phyloP scores from a whole-genome alignment of 2,797 vertebrate species.

The Manis javanica region DNA sequence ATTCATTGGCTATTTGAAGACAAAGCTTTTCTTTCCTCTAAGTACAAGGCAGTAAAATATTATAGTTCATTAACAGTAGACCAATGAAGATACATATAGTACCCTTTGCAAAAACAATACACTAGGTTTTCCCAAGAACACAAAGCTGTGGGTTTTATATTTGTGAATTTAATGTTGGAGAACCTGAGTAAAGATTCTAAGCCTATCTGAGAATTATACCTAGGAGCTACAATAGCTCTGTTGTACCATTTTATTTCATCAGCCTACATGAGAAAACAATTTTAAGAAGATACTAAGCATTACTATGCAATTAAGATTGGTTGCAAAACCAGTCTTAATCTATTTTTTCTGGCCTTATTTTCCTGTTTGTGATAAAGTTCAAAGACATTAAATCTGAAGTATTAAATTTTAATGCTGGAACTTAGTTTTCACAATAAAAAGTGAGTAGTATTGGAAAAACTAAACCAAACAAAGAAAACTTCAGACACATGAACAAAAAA shows the following conservation, averaged over 20 bases:
- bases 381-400: slow-evolving; percentile 16
- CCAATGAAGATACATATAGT: neutral
- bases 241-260: slow-evolving; percentile 53
- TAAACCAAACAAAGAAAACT: slow-evolving; percentile 2
- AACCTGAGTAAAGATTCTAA: slow-evolving; percentile 46
- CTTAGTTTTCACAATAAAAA: slow-evolving; percentile 36
- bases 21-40: neutral
- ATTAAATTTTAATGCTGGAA: slow-evolving; percentile 52
- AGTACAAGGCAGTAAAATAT: neutral
- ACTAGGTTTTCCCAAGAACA: neutral
- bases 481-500: neutral
- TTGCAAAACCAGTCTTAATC: slow-evolving; percentile 60
- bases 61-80: slow-evolving; percentile 40
- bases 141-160: neutral
- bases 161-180: slow-evolving; percentile 48
- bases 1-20: neutral
- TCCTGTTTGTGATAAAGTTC: slow-evolving; percentile 66
- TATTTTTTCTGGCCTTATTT: slow-evolving; percentile 59
- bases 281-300: slow-evolving; percentile 50
- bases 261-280: slow-evolving; percentile 40
- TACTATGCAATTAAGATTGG: slow-evolving; percentile 53
- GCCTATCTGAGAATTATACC: slow-evolving; percentile 14
- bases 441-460: neutral
- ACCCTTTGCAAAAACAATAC: neutral
- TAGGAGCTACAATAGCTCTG: slow-evolving; percentile 36